phyloP scores from a whole-genome alignment of 2,113 vertebrate species.

The Stomatorhinus ivindoensis region DNA sequence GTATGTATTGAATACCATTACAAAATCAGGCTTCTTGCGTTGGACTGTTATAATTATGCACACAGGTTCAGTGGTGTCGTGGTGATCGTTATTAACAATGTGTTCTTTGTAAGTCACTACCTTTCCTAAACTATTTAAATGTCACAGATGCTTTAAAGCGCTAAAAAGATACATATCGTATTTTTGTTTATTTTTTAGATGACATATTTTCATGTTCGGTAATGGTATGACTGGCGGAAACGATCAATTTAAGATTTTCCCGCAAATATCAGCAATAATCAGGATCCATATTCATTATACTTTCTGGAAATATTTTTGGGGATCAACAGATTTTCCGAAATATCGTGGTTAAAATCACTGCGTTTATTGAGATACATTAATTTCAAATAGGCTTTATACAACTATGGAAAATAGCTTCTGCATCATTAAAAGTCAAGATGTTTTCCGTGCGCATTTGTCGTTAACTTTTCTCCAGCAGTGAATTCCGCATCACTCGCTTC shows the following conservation, averaged over 20 bases:
- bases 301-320: not conserved
- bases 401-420: slow-evolving; percentile 17
- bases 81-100: not conserved
- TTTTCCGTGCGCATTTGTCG: slow-evolving; percentile 10
- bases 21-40: not conserved
- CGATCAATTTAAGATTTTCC: not conserved
- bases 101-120: not conserved
- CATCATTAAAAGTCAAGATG: slow-evolving; percentile 29
- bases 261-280: not conserved
- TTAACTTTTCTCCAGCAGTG: slow-evolving; percentile 18
- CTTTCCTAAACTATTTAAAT: not conserved
- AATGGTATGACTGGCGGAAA: not conserved
- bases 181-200: not conserved
- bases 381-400: not conserved
- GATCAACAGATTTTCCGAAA: not conserved
- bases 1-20: not conserved
- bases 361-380: not conserved
- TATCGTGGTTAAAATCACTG: not conserved
- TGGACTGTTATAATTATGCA: not conserved
- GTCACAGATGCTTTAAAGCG: not conserved
- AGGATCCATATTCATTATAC: not conserved
- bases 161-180: not conserved
- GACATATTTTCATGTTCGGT: not conserved
- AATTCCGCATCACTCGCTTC: slow-evolving; percentile 15
- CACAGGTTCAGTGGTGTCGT: not conserved